Conservation (phyloP, 2,113 vertebrate species). For the Heterocephalus glaber region DNA sequence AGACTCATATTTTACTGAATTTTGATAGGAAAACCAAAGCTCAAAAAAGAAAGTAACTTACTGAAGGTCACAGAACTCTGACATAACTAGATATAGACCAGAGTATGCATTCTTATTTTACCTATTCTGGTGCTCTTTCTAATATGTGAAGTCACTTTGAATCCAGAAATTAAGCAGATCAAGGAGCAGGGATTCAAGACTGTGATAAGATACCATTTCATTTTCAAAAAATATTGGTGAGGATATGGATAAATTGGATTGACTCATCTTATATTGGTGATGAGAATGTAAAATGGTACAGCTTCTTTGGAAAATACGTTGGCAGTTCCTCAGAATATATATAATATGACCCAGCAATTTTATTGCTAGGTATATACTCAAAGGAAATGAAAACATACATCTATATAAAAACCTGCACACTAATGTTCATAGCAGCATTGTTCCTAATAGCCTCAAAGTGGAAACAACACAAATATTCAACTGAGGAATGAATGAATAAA, state of each 20-base stretch:
- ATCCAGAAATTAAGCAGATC: background rate
- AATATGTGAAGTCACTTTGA: background rate
- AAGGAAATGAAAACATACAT: slow-evolving; percentile 22
- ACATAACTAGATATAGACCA: background rate
- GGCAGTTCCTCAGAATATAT: background rate
- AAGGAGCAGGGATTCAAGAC: background rate
- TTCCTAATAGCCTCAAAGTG: background rate
- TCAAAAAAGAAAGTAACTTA: slow-evolving; percentile 9
- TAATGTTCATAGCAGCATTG: slow-evolving; percentile 1
- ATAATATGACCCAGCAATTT: background rate
- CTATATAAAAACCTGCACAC: background rate
- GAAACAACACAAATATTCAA: slow-evolving; percentile 34
- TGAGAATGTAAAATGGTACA: background rate
- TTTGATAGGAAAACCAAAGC: slow-evolving; percentile 19
- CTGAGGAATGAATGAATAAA: background rate
- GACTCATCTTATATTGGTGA: background rate
- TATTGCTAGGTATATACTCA: slow-evolving; percentile 23
- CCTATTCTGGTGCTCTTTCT: background rate
- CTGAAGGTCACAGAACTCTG: background rate
- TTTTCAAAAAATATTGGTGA: background rate
- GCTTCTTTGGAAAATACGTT: background rate
- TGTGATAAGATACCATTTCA: background rate
- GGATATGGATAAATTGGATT: background rate
- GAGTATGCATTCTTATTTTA: background rate
- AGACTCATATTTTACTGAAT: background rate